A percentile compares a stretch with the other conserved stretches of the same genome.
These are phyloP conservation scores for Corbicula japonica DNA, from an alignment of 2,888 invertebrate genomes.

Conservation along the genomic window DNA sequence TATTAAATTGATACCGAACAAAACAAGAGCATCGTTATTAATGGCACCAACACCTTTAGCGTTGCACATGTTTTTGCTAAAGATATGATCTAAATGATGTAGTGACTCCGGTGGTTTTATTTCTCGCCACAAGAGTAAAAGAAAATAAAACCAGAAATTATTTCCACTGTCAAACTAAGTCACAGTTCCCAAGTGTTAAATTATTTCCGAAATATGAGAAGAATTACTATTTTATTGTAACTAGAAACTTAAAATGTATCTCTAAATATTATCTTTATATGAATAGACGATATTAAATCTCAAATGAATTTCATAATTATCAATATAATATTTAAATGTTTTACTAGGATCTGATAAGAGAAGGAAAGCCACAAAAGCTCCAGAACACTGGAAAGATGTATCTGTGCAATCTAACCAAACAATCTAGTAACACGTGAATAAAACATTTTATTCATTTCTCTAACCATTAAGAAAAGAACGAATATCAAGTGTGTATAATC, in stretches of 20 bases:
- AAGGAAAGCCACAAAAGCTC: constrained; percentile 20
- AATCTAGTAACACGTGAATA: constrained; percentile 25
- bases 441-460: constrained; percentile 28
- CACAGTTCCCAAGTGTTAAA: constrained; percentile 20
- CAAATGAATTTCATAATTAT: constrained; percentile 49
- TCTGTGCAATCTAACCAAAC: constrained; percentile 28
- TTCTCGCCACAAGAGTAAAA: constrained; percentile 1
- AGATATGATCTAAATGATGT: constrained; percentile 13
- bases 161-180: constrained; percentile 29
- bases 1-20: too few species aligned
- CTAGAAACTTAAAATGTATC: constrained; percentile 33
- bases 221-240: constrained; percentile 52
- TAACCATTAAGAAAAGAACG: too few species aligned
- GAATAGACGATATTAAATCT: constrained; percentile 43
- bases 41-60: too few species aligned
- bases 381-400: constrained; percentile 17
- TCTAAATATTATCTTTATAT: constrained; percentile 37
- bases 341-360: constrained; percentile 37
- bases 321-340: constrained; percentile 53
- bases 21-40: too few species aligned
- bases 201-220: constrained; percentile 33
- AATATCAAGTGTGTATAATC: too few species aligned
- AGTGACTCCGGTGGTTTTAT: background rate
- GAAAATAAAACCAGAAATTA: constrained; percentile 14
- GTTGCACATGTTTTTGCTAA: too few species aligned